These are phyloP conservation scores for Wasmannia auropunctata DNA, from an alignment of 1,140 invertebrate genomes.

Conservation along the genomic window DNA sequence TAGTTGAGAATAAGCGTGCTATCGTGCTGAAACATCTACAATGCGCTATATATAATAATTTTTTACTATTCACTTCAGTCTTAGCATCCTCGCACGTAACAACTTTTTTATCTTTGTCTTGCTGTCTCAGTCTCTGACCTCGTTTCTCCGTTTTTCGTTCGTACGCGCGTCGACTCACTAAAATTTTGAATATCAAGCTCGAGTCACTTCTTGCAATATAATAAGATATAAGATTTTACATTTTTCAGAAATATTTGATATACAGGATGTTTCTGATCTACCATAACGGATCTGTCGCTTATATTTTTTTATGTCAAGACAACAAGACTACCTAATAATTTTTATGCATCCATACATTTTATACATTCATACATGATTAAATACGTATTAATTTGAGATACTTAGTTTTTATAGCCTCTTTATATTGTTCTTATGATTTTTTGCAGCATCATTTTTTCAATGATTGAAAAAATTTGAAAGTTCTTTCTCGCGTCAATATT, in stretches of 20 bases:
- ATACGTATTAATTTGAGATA: slow-evolving; percentile 44
- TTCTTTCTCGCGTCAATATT: slow-evolving; percentile 16
- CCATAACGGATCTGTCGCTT: neutral
- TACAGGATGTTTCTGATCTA: neutral
- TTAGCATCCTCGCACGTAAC: neutral
- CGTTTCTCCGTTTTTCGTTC: slow-evolving; percentile 18
- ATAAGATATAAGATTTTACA: slow-evolving; percentile 19
- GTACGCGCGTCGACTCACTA: slow-evolving; percentile 16
- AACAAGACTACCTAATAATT: neutral
- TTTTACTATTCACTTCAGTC: slow-evolving; percentile 6
- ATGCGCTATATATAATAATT: slow-evolving; percentile 43
- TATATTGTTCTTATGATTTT: slow-evolving; percentile 8
- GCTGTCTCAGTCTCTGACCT: neutral
- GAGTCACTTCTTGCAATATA: slow-evolving; percentile 10
- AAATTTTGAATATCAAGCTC: slow-evolving; percentile 36
- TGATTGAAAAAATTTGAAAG: neutral
- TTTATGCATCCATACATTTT: too few species aligned
- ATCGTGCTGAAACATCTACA: neutral
- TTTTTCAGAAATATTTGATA: neutral
- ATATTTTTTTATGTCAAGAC: neutral
- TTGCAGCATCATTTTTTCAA: neutral
- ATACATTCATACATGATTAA: too few species aligned
- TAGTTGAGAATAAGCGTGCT: neutral
- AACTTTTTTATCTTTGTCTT: neutral
- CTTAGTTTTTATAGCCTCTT: neutral